Base-by-base conservation (phyloP, 2,113 vertebrate species). In the Callopanchax toddi region DNA sequence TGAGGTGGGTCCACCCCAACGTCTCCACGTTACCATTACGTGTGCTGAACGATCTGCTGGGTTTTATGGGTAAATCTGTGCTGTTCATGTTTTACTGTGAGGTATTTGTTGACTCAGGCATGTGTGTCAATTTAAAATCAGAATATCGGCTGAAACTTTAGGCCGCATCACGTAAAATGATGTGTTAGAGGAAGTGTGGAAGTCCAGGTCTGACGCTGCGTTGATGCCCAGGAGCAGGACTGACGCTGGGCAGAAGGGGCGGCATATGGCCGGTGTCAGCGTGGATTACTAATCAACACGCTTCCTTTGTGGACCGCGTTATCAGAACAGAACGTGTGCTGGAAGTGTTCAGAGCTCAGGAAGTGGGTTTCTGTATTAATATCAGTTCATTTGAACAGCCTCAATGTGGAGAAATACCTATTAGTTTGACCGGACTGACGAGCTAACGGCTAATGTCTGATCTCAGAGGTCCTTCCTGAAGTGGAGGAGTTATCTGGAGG, bases 261-360 rank as follows among this genome's bases (percentile, higher is more conserved):
- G 8, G 68, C 74, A 66, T 66, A 68, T 56, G 76, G 76, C 56
- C 25, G 4, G n/a, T 50, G 63, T 77, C 70, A 64, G 72, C 17
- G 66, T 25, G 40, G 23, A 61, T 74, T 17, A 69, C 37, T 74
- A 58, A 71, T 62, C 60, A 59, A 71, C 20, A 20, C 13, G 43
- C 48, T n/a, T 37, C 23, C 37, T 59, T 22, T 61, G 51, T 59
- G 45, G 59, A 60, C 51, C 18, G 2, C n/a, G n/a, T n/a, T 44
- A 55, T 15, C 26, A 43, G 32, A 39, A 29, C 40, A 58, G 53
- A 44, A 62, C 3, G 22, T 32, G n/a, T 15, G 45, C 18, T 60
- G 32, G 6, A 18, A 46, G 6, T 3, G 20, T n/a, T n/a, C n/a
- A n/a, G n/a, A n/a, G n/a, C n/a, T n/a, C n/a, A n/a, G n/a, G n/a